A percentile compares a stretch with the other conserved stretches of the same genome.
Conservation (phyloP, 1,140 invertebrate genomes). For the Drosophila albomicans region DNA sequence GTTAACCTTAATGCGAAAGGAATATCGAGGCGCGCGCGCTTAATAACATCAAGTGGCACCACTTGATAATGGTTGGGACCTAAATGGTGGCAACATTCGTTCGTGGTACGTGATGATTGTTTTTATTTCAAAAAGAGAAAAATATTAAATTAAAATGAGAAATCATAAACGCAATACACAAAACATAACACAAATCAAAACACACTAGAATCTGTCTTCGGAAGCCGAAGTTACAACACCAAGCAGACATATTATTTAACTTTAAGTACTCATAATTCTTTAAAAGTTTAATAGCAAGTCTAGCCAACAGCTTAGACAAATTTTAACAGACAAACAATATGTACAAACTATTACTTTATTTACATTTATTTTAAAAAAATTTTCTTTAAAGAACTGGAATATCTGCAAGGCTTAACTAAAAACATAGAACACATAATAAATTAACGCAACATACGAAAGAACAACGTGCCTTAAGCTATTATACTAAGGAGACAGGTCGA, state of each 20-base stretch:
- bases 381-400: not conserved
- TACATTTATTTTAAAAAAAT: not conserved
- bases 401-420: constrained; percentile 1
- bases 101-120: constrained; percentile 22
- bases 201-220: constrained; percentile 7
- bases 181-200: constrained; percentile 11
- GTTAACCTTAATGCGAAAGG: constrained; percentile 83
- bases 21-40: constrained; percentile 79
- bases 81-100: constrained; percentile 41
- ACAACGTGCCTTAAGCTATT: constrained; percentile 2
- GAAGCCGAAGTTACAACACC: not conserved
- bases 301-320: too few species aligned
- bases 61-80: constrained; percentile 80
- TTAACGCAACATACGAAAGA: constrained; percentile 16
- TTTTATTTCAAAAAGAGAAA: constrained; percentile 31
- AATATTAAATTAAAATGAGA: constrained; percentile 28
- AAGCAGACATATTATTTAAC: not conserved
- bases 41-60: constrained; percentile 79
- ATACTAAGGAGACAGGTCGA: constrained; percentile 7
- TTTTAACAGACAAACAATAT: not conserved
- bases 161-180: constrained; percentile 7
- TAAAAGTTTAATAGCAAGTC: too few species aligned
- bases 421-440: constrained; percentile 15
- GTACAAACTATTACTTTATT: not conserved
- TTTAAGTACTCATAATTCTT: too few species aligned